Evolutionary conservation across 2,797 vertebrate species (phyloP), one percentile per base, ranked within the genome.

Genomic region (Hyperoplus immaculatus): DNA sequence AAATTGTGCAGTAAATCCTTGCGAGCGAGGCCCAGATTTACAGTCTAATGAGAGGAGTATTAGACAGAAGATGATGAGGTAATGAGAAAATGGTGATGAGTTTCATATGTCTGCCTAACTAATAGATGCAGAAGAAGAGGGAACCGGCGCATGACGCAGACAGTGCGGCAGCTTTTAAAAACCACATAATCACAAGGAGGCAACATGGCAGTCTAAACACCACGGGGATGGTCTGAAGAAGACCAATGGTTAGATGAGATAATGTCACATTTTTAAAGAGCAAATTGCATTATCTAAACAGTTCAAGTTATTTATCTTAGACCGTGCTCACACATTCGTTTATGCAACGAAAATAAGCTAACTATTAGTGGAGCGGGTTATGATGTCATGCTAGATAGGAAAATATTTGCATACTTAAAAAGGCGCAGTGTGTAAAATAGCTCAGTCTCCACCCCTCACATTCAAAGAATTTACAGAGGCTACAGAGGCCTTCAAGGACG

Each of bases 11-110:
- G 76, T 80, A 87, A 87, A 78, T 78, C 74, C 72, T 29, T 68
- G 36, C 75, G 63, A 60, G 65, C 78, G 36, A 1, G 43, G 45
- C 67, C 45, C 77, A 75, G 81, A 84, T 87, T 82, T 86, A 87
- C 61, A 74, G 65, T 65, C 62, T 76, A 78, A 80, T 75, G 77
- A 80, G 66, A 70, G 62, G 46, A 84, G 63, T 50, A 78, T 80
- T 73, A 80, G 59, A 71, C 77, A 63, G 76, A 70, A 72, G 75
- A 77, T 66, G 73, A 80, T 86, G 81, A 87, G 70, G 87, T 86
- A 75, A 88, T 81, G 75, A 80, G 79, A 84, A 83, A 57, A 81
- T 38, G 50, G 57, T 83, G 84, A 88, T 86, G 69, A 75, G 56
- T 84, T 86, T 81, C 85, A 87, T 69, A 71, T 85, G 83, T 75